A percentile compares a stretch with the other conserved stretches of the same genome.
Conservation (phyloP, 2,888 invertebrate species). For the Megamerina dolium region DNA sequence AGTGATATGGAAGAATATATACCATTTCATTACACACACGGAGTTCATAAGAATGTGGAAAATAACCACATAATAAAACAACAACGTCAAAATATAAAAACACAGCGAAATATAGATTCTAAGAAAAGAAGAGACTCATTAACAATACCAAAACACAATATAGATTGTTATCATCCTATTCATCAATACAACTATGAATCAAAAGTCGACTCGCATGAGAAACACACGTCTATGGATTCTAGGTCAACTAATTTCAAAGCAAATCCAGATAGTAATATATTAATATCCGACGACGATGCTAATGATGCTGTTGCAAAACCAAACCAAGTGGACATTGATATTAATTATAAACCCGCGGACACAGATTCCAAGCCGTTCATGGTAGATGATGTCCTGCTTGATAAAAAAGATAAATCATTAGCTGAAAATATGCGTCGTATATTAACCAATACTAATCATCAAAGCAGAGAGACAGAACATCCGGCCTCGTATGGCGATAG, state of each 20-base stretch:
- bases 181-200: too few species aligned
- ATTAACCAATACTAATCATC: slow-evolving; percentile 41
- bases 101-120: slow-evolving; percentile 8
- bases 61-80: too few species aligned
- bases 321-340: slow-evolving; percentile 7
- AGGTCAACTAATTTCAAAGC: slow-evolving; percentile 40
- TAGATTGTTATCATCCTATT: too few species aligned
- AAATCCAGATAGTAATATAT: slow-evolving; percentile 39
- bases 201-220: slow-evolving; percentile 35
- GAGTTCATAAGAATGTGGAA: too few species aligned
- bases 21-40: too few species aligned
- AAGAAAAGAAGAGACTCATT: slow-evolving; percentile 9
- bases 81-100: slow-evolving; percentile 5
- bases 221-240: slow-evolving; percentile 22
- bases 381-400: slow-evolving; percentile 36
- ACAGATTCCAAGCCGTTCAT: slow-evolving; percentile 16
- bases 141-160: slow-evolving; percentile 16
- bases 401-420: slow-evolving; percentile 40
- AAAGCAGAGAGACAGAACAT: slow-evolving; percentile 19
- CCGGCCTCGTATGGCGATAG: too few species aligned
- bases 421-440: slow-evolving; percentile 48
- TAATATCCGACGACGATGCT: slow-evolving; percentile 29
- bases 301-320: slow-evolving; percentile 15
- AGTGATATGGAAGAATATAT: too few species aligned
- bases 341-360: not conserved